Base-by-base conservation (phyloP, 2,113 vertebrate species). In the Silurus meridionalis region DNA sequence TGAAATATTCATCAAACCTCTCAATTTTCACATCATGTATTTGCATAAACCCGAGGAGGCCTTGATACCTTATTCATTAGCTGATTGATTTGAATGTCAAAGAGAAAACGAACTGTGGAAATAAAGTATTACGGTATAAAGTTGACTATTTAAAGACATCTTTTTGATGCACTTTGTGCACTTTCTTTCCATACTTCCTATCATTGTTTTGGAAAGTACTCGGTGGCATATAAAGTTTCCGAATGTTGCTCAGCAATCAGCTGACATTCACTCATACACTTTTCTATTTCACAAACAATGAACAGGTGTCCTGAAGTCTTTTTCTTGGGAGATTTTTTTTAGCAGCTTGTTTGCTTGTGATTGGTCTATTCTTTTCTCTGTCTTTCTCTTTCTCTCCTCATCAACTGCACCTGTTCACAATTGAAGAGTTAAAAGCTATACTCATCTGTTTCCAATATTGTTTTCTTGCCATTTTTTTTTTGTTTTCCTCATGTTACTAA, bases 1-100 rank as follows among this genome's bases (percentile, higher is more conserved):
- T 86, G 46, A 86, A 88, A 84, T 86, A 82, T 83, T 78, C 79
- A 86, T 88, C 46, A 83, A 64, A 84, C 71, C 28, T 28, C 75
- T 86, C 85, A 66, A n/a, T 15, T 79, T 88, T 83, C 74, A 78
- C 10, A 77, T 17, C 50, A 23, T 17, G 21, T 84, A 85, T 82
- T 53, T 72, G 79, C 61, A 85, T 84, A 52, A 75, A 58, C 79
- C 60, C 61, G 28, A 79, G 71, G 55, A 15, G 28, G 67, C 55
- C 55, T 82, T 87, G 61, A 85, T 85, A 66, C 53, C 66, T 85
- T 87, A 83, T 79, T 85, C 67, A 87, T 84, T 60, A 77, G 6
- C 52, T 81, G 67, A 83, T 83, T 83, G 21, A 85, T 57, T 48
- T 60, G 58, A 37, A 11, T 84, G 58, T 80, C 75, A 81, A 50